Conservation (phyloP, 2,888 invertebrate genomes). For the Gastracanthus pulcherrimus region DNA sequence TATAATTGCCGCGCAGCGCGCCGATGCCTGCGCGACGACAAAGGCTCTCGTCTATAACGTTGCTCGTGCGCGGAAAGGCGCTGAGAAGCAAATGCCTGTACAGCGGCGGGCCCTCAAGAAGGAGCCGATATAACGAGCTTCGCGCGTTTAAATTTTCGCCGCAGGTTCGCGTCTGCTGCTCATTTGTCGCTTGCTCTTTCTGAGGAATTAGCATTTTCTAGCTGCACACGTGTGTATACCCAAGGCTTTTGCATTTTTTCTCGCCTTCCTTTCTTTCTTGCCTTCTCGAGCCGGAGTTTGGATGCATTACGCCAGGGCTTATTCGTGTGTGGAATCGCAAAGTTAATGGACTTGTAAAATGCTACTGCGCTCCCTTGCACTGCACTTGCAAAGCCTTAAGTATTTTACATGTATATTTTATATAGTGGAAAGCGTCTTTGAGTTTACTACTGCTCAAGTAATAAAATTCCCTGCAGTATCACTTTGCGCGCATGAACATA, state of each 20-base stretch:
- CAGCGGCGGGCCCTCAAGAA: no score
- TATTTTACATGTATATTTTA: constrained; percentile 30
- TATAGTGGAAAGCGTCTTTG: background rate
- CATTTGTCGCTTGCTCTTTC: background rate
- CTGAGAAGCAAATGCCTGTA: background rate
- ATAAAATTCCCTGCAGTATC: constrained; percentile 21
- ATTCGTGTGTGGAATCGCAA: background rate
- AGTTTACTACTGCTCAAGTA: constrained; percentile 7
- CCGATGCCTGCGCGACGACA: constrained; percentile 18
- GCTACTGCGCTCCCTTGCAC: background rate
- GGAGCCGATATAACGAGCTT: constrained; percentile 1
- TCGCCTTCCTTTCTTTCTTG: background rate
- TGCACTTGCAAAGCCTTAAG: background rate
- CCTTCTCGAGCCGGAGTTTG: no score
- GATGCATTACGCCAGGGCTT: no score
- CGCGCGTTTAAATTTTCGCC: background rate
- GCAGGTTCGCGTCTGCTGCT: background rate
- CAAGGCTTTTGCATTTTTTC: no score
- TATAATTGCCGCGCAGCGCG: background rate
- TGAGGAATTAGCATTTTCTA: no score
- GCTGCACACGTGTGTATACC: background rate
- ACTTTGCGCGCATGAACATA: background rate
- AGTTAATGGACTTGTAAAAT: constrained; percentile 27
- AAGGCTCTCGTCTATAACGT: no score
- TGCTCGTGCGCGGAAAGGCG: background rate